A percentile compares a stretch with the other conserved stretches of the same genome.
These are phyloP conservation scores for Galagoides demidoff DNA, from an alignment of 2,797 vertebrate species.

Conservation along the genomic window DNA sequence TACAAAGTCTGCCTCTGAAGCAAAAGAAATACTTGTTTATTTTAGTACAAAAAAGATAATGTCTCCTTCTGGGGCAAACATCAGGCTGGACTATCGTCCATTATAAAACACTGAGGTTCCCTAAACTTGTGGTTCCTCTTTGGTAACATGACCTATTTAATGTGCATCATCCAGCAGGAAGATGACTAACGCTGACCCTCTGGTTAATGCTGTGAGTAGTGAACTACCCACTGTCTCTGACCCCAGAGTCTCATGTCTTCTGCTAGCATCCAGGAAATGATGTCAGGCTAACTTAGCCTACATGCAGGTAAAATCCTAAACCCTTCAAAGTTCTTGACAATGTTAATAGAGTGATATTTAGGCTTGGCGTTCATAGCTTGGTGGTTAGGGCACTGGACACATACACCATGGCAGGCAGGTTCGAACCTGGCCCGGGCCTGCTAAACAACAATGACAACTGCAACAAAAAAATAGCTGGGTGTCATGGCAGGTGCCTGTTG, in stretches of 20 bases:
- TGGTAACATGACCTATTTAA: neutral
- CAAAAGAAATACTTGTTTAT: neutral
- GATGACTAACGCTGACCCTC: neutral
- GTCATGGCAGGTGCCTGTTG: no score
- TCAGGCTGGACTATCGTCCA: neutral
- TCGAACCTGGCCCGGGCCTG: no score
- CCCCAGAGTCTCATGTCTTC: neutral
- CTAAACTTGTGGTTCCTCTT: neutral
- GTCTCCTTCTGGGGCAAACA: neutral
- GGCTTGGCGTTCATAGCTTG: no score
- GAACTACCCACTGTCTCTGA: neutral
- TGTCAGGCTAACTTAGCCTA: neutral
- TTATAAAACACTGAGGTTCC: neutral
- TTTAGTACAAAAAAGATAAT: neutral
- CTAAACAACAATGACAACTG: no score
- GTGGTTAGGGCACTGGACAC: no score
- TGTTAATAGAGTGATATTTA: neutral
- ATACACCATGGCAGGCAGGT: no score
- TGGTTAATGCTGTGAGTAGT: neutral
- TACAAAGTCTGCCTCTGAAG: neutral
- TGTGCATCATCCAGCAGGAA: neutral
- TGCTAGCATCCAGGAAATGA: neutral
- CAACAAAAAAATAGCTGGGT: no score
- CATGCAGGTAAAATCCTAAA: neutral
- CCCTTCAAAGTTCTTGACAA: neutral